Base-by-base conservation (phyloP, 2,797 vertebrate species). In the Neosilurus mollespiculum region DNA sequence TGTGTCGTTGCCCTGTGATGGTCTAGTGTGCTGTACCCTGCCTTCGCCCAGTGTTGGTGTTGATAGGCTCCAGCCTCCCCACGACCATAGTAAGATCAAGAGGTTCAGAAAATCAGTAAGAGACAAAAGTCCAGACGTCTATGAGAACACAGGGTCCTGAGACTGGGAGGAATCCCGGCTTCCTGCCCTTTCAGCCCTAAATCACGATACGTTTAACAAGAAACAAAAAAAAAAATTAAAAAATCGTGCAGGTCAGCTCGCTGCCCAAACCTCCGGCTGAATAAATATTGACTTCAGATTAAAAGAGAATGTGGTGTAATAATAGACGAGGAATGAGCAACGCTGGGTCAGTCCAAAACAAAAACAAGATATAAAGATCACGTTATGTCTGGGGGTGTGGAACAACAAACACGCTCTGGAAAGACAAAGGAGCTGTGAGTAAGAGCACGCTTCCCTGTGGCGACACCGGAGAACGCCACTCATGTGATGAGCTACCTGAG, bases 401-500 rank as follows among this genome's bases (percentile, higher is more conserved):
- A 87, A 85, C 72, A 88, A 88, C 67, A 88, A 88, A 87, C 86
- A 86, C 22, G 20, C 59, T 30, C 64, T 18, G n/a, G 80, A 37
- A 43, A 87, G 83, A 88, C 86, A 88, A 87, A 88, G 84, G 66
- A 53, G 73, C 20, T 20, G 81, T 56, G 80, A 81, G 15, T 59
- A 69, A 26, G n/a, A 56, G 43, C 82, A 67, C 59, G 79, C 82
- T 75, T 75, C 87, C 81, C 84, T 53, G 82, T 3, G n/a, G 78
- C 71, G 87, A 86, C 78, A 83, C 85, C 78, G 80, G 67, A 66
- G 83, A 56, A 22, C 59, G 16, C 43, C 0, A 20, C 70, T 85
- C 92, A 93, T 93, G 92, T 94, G 93, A 93, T 75, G 88, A 88
- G 92, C 90, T 94, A 93, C 93, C 94, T 94, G 91, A 87, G 87